Conservation (phyloP, 2,113 vertebrate species). For the Vulpes ferrilata region DNA sequence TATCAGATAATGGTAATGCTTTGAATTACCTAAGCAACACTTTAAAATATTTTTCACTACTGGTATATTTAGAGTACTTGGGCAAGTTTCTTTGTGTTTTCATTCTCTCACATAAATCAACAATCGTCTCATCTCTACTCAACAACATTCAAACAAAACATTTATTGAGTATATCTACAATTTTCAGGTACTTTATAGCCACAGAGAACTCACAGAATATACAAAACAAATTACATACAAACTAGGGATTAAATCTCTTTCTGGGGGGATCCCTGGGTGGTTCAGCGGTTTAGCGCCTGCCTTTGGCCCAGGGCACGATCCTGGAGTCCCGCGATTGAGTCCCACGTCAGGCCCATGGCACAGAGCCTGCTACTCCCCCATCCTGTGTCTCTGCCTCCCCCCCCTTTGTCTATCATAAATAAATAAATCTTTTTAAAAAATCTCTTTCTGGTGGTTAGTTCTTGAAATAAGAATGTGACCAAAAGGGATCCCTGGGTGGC, state of each 20-base stretch:
- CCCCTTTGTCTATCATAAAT: no score
- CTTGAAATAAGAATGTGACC: not conserved
- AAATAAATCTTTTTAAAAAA: no score
- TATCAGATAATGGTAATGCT: not conserved
- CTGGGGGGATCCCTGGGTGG: no score
- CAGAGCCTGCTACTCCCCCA: no score
- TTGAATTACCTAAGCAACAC: not conserved
- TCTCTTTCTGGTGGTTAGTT: not conserved
- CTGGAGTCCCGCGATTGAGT: no score
- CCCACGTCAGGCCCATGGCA: no score
- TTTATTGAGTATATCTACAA: not conserved
- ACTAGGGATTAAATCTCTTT: not conserved
- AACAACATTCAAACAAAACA: not conserved
- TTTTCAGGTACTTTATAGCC: not conserved
- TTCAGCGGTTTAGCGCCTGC: no score
- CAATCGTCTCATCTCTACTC: no score
- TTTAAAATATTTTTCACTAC: not conserved
- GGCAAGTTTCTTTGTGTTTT: not conserved
- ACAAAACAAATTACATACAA: not conserved
- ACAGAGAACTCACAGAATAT: not conserved
- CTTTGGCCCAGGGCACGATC: no score
- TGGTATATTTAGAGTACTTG: not conserved
- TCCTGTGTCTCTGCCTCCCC: no score
- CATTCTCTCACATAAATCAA: not conserved
- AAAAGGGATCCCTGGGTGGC: not conserved